These are phyloP conservation scores for Sapajus apella DNA, from an alignment of 2,113 vertebrate species.

Conservation along the genomic window DNA sequence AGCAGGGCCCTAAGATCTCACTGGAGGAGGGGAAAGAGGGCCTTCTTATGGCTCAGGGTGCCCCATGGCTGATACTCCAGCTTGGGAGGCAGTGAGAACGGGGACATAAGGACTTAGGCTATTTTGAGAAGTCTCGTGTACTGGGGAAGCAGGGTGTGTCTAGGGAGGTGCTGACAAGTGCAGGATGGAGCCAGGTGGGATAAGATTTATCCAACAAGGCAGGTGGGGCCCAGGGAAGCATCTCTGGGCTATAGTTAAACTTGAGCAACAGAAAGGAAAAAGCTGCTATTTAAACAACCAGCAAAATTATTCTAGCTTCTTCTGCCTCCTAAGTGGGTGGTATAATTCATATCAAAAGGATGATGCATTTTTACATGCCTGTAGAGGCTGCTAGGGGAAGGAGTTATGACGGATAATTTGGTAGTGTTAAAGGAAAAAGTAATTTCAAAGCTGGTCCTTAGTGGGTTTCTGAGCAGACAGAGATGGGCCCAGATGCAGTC, in stretches of 20 bases:
- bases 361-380: neutral
- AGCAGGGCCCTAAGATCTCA: neutral
- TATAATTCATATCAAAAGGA: constrained; percentile 24
- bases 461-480: constrained; percentile 13
- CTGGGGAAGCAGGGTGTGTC: neutral
- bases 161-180: neutral
- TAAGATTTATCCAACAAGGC: no score
- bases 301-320: neutral
- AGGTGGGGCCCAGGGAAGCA: neutral
- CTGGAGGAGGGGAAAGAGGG: neutral
- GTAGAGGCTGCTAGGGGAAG: neutral
- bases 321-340: neutral
- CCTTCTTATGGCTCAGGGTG: neutral
- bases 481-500: neutral
- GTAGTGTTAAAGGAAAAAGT: constrained; percentile 48
- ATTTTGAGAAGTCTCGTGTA: neutral
- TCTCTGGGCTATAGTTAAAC: neutral
- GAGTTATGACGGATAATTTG: constrained; percentile 1
- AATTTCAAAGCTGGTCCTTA: constrained; percentile 32
- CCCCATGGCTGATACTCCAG: neutral
- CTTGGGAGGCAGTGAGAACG: neutral
- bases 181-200: neutral
- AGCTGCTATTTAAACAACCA: neutral
- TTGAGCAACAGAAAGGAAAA: neutral
- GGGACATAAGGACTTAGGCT: neutral